Conservation (phyloP, 2,797 vertebrate genomes). For the Malacoraja senta region DNA sequence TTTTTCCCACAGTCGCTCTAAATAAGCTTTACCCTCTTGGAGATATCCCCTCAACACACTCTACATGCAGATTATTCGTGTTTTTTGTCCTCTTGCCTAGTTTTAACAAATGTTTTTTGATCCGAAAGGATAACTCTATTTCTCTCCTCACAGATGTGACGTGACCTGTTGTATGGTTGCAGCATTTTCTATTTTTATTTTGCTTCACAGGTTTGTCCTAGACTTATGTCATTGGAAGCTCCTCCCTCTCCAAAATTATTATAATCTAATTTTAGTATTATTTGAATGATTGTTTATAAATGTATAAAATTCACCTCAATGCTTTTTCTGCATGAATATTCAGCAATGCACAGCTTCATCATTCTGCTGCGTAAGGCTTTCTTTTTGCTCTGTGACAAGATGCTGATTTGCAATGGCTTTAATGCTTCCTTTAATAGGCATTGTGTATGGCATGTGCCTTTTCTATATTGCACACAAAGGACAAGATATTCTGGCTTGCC, state of each 20-base stretch:
- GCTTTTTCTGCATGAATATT: neutral
- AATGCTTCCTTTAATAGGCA: neutral
- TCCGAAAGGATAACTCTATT: too few relatives aligned
- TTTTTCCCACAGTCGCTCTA: too few relatives aligned
- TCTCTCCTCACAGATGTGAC: too few relatives aligned
- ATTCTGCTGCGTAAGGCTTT: neutral
- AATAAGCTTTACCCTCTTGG: too few relatives aligned
- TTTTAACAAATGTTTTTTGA: too few relatives aligned
- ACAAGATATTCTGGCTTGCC: neutral
- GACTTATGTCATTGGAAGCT: too few relatives aligned
- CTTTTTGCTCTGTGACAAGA: neutral
- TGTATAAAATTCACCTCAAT: neutral
- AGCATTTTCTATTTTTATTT: too few relatives aligned
- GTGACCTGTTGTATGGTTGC: too few relatives aligned
- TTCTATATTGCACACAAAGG: neutral
- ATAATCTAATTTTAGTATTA: neutral
- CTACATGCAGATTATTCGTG: too few relatives aligned
- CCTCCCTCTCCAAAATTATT: neutral
- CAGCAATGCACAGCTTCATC: neutral
- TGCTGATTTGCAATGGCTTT: neutral
- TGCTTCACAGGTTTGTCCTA: too few relatives aligned
- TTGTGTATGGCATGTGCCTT: neutral
- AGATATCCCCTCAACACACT: too few relatives aligned
- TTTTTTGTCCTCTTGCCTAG: too few relatives aligned
- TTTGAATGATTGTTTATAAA: neutral